These are phyloP conservation scores for Polietes domitor DNA, from an alignment of 2,888 invertebrate species.

Conservation along the genomic window DNA sequence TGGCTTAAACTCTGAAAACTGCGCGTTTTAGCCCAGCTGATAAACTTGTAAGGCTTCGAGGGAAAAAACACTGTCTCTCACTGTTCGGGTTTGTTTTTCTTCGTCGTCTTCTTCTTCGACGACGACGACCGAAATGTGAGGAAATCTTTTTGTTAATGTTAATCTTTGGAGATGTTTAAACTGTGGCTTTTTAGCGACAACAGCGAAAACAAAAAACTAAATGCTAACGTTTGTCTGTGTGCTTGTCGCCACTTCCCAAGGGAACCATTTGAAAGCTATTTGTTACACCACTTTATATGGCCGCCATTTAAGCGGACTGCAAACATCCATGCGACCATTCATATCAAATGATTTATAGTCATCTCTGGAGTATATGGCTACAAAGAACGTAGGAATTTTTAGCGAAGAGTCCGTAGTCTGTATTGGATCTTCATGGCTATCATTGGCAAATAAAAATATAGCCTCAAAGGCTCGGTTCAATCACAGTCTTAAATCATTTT, in stretches of 20 bases:
- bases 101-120: neutral
- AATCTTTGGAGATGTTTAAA: neutral
- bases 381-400: neutral
- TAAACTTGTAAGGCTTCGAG: neutral
- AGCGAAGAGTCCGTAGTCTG: neutral
- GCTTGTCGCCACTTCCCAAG: constrained; percentile 46
- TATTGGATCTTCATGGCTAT: neutral
- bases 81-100: neutral
- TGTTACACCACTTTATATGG: constrained; percentile 61
- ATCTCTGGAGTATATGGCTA: constrained; percentile 25
- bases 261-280: constrained; percentile 66
- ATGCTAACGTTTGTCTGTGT: constrained; percentile 5
- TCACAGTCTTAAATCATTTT: neutral
- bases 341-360: constrained; percentile 33
- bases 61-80: neutral
- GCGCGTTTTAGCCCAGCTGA: neutral
- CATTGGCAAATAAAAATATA: neutral
- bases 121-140: neutral
- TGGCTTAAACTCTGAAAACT: constrained; percentile 12
- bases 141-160: neutral
- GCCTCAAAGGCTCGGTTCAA: neutral
- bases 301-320: constrained; percentile 17
- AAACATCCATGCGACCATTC: neutral
- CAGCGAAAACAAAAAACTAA: neutral
- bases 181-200: neutral